phyloP scores from a whole-genome alignment of 2,113 vertebrate genomes.

The Lophotis ruficrista region DNA sequence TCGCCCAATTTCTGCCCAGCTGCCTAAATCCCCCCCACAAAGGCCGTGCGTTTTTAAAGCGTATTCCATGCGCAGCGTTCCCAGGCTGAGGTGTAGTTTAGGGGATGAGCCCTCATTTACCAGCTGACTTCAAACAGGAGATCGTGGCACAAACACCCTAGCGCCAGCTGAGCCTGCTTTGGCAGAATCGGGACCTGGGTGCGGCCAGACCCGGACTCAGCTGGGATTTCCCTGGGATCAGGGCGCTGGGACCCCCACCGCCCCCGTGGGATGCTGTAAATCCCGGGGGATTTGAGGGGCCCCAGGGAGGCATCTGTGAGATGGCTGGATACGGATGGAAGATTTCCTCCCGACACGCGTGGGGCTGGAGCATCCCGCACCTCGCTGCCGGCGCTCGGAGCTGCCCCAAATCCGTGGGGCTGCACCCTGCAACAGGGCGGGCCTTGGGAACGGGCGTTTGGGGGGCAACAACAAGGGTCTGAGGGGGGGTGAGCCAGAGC shows the following conservation, averaged over 20 bases:
- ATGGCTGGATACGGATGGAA: rapidly evolving
- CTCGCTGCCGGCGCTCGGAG: rapidly evolving
- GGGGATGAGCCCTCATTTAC: neutral
- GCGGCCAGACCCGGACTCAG: neutral
- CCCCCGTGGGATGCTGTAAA: neutral
- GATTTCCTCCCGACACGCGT: rapidly evolving
- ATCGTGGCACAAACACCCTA: rapidly evolving
- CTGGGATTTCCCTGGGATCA: neutral
- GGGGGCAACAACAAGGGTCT: neutral
- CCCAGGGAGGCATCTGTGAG: neutral
- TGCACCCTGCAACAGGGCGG: rapidly evolving
- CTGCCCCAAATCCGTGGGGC: neutral
- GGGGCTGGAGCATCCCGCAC: neutral
- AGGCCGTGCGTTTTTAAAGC: neutral
- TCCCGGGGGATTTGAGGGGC: neutral
- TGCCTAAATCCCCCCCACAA: neutral
- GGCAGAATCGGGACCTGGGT: rapidly evolving
- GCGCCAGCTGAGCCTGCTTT: rapidly evolving
- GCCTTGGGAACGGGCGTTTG: neutral
- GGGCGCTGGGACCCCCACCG: rapidly evolving
- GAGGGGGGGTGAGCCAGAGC: neutral
- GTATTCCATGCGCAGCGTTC: neutral
- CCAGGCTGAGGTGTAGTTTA: neutral
- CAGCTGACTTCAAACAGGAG: neutral
- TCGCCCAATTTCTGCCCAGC: neutral